Evolutionary conservation across 2,797 vertebrate genomes (phyloP), one percentile per base, ranked within the genome.

Genomic region (Cryptoprocta ferox): DNA sequence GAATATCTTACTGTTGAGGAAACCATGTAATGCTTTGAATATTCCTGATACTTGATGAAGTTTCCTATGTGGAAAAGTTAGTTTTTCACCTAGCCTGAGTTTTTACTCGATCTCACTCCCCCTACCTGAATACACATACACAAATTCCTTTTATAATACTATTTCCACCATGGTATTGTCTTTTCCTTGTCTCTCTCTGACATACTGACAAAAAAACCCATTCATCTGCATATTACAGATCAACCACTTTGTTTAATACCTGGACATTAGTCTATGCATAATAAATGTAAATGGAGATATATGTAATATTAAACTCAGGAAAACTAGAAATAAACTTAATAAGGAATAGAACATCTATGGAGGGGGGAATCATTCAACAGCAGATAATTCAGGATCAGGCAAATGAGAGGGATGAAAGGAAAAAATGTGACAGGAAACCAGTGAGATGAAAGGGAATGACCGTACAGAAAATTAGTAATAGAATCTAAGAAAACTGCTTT

Each of bases 281-380:
- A 56, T 61, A 92, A 93, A 80, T 85, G 32, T 68, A 82, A 85
- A 35, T 68, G 12, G 18, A 89, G 37, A 39, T 42, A 37, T 75
- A 83, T 94, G 28, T 80, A 73, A 56, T 80, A 79, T 80, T 79
- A 80, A 96, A 37, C 14, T 71, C 42, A 76, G 19, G 37, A 87
- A 96, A 91, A 53, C 45, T 90, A 39, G 59, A 92, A 92, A 83
- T 85, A 63, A 65, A 83, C 56, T 91, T 92, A 42, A 19, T 95
- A 82, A 73, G 32, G 70, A 81, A 28, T 75, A 93, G n/a, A 89
- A 75, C 19, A 91, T 3, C 63, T 79, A 50, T 53, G 42, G 5
- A 14, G 42, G 28, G 19, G 2, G n/a, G 48, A 89, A 71, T 79
- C 8, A 48, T 53, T 88, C 66, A 53, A 21, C 2, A 76, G 13